phyloP scores from a whole-genome alignment of 2,113 vertebrate species.

The Fukomys damarensis region DNA sequence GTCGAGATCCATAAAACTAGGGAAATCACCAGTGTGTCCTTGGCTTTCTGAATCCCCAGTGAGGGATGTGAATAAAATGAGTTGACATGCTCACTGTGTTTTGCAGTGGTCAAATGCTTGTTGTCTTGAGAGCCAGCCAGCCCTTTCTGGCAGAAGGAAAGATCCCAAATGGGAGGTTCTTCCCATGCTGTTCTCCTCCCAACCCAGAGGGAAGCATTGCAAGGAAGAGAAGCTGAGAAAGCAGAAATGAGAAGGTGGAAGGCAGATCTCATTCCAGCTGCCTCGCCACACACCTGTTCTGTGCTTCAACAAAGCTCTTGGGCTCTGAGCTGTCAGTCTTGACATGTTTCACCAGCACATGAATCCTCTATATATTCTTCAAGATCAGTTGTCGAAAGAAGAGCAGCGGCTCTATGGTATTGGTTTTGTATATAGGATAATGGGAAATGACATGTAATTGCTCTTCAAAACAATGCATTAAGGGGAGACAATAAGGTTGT shows the following conservation, averaged over 20 bases:
- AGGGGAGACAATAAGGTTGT: slow-evolving; percentile 47
- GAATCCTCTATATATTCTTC: neutral
- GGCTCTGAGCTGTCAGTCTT: slow-evolving; percentile 61
- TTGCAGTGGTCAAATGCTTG: slow-evolving; percentile 70
- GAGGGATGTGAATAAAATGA: slow-evolving; percentile 56
- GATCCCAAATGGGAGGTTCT: slow-evolving; percentile 14
- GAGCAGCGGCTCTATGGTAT: neutral
- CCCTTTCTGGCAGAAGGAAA: slow-evolving; percentile 61
- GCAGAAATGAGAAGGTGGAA: neutral
- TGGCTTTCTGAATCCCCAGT: slow-evolving; percentile 59
- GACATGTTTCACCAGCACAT: slow-evolving; percentile 20
- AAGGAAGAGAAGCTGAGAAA: neutral
- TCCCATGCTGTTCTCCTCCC: slow-evolving; percentile 10
- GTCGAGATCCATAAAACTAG: slow-evolving; percentile 67
- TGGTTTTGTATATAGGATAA: slow-evolving; percentile 38
- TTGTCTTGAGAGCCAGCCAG: slow-evolving; percentile 65
- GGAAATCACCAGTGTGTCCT: slow-evolving; percentile 66
- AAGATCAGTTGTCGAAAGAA: neutral
- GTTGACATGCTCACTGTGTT: slow-evolving; percentile 58
- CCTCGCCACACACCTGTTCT: slow-evolving; percentile 66
- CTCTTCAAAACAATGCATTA: slow-evolving; percentile 59
- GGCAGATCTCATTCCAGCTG: neutral
- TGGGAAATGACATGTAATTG: slow-evolving; percentile 21
- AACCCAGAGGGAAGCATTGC: neutral
- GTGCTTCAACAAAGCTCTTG: neutral